Evolutionary conservation across 2,888 invertebrate species (phyloP).

Genomic region (Ypsolopha scabrella): DNA sequence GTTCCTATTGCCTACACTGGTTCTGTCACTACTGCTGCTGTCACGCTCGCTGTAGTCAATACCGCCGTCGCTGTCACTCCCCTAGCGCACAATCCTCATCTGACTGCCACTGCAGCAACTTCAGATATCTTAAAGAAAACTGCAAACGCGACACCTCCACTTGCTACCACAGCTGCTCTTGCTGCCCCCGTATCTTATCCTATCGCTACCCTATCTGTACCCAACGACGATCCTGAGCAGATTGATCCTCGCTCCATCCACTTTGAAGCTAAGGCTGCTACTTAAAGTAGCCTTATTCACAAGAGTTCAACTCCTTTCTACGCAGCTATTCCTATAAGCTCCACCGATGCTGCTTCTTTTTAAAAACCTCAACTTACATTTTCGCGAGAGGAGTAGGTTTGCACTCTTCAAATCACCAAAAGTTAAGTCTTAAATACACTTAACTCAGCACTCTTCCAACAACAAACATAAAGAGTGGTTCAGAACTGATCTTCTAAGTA

Average conservation of each 20-base stretch:
- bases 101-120: constrained; percentile 20
- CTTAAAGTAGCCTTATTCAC: constrained; percentile 41
- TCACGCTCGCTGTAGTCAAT: constrained; percentile 14
- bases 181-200: constrained; percentile 17
- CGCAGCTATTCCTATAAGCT: constrained; percentile 24
- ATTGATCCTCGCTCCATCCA: constrained; percentile 58
- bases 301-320: constrained; percentile 39
- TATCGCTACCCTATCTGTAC: constrained; percentile 23
- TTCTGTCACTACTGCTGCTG: constrained; percentile 12
- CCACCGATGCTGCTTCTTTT: constrained; percentile 31
- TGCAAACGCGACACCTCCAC: constrained; percentile 14
- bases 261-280: constrained; percentile 48
- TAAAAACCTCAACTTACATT: too few species aligned
- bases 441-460: too few species aligned
- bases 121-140: constrained; percentile 10
- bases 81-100: constrained; percentile 12
- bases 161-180: constrained; percentile 20
- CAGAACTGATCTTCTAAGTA: too few species aligned
- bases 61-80: constrained; percentile 18
- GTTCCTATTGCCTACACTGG: constrained; percentile 17
- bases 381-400: too few species aligned
- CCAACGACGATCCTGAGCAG: constrained; percentile 57
- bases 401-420: too few species aligned
- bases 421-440: too few species aligned
- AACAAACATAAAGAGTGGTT: too few species aligned